Base-by-base conservation (phyloP, 2,888 invertebrate species). In the Coremacera marginata region DNA sequence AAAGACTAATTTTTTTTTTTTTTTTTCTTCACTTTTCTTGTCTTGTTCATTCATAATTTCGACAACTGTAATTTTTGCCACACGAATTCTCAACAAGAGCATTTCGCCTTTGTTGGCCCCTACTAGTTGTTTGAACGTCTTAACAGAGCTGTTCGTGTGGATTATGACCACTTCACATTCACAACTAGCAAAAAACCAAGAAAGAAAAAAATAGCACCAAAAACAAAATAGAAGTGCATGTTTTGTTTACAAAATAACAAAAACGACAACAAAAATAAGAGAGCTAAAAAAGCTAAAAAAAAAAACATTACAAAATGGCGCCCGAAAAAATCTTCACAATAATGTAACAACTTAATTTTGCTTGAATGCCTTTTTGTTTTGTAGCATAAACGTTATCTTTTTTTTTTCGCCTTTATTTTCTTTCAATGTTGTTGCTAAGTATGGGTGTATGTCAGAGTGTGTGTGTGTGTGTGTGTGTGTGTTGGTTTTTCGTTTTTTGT, bases 121-220 rank as follows among this genome's bases (percentile, higher is more conserved):
- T 31, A 49, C 37, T 22, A 27, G 22, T 14, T 31, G n/a, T n/a
- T n/a, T n/a, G 14, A 16, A 34, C 55, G 19, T 16, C 57, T 37
- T 57, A 57, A 34, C 71, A 19, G 44, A 57, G 71, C 60, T 71
- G 57, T 84, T 84, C 85, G 86, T 84, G 86, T 84, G 86, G 86
- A 85, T 85, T 86, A 85, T 86, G 86, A 84, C 82, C 86, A 86
- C 85, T 86, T 85, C 86, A 86, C 85, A 86, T 85, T 85, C 85
- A 86, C 86, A 85, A 85, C 84, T 82, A 80, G 70, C 76, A 65
- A 25, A 31, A 70, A 52, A 63, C 62, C 44, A n/a, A 51, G 65
- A 65, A 19, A 27, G 14, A n/a, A 51, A 71, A 65, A 19, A 27
- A 22, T 31, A n/a, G n/a, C n/a, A n/a, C 16, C 49, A 37, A 37